Evolutionary conservation across 2,888 invertebrate species (phyloP).

Genomic region (Agriopis aurantiaria): DNA sequence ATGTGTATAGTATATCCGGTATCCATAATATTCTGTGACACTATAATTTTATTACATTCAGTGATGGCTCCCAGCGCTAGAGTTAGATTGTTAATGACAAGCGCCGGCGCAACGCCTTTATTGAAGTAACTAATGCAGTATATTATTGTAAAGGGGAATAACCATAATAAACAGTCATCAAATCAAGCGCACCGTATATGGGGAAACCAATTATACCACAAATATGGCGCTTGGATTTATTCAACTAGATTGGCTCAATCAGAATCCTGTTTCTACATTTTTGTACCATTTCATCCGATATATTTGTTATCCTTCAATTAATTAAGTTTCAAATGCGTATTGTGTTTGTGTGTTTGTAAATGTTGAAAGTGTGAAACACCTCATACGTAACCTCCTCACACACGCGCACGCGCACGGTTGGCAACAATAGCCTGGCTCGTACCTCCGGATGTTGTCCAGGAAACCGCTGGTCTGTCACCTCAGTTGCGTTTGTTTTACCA

Average conservation of each 20-base stretch:
- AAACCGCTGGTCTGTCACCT: constrained; percentile 64
- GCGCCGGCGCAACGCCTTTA: constrained; percentile 42
- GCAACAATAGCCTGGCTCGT: constrained; percentile 53
- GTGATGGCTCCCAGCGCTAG: constrained; percentile 5
- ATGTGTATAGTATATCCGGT: constrained; percentile 1
- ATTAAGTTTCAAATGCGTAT: neutral
- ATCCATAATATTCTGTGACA: constrained; percentile 1
- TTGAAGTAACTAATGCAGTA: constrained; percentile 1
- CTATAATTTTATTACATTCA: constrained; percentile 18
- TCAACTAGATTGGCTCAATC: constrained; percentile 18
- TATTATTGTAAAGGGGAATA: constrained; percentile 4
- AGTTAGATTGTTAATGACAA: constrained; percentile 21
- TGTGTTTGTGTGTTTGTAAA: constrained; percentile 4
- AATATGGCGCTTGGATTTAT: constrained; percentile 31
- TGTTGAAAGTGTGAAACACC: constrained; percentile 33
- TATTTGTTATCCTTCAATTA: neutral
- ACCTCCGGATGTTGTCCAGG: constrained; percentile 73
- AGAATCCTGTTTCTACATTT: constrained; percentile 6
- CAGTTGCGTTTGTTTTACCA: constrained; percentile 36
- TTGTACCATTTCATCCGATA: neutral
- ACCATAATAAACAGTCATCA: constrained; percentile 20
- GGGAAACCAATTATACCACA: constrained; percentile 33
- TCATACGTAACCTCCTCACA: constrained; percentile 24
- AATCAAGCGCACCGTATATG: constrained; percentile 33
- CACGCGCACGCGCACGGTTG: constrained; percentile 24